Evolutionary conservation across 1,140 invertebrate species (phyloP), one percentile per base, ranked within the genome.

Genomic region (Euura lappo): DNA sequence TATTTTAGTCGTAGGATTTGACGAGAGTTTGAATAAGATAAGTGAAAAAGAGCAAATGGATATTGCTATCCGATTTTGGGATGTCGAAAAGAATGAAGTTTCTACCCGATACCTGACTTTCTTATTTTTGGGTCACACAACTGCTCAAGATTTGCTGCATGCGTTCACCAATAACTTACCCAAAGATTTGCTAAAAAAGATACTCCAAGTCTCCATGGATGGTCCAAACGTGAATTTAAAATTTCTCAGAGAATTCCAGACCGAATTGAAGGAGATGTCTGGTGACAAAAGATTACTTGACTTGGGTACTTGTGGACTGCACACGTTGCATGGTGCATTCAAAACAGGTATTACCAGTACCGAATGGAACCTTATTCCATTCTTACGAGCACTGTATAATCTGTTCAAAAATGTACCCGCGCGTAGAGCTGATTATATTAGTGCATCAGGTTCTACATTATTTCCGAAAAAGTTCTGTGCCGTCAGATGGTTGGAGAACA

Each of bases 11-110:
- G 71, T 74, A 60, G 74, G 68, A 13, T 78, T 77, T 66, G 77
- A 75, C 72, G 77, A 78, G 51, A 71, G 68, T 28, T 70, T 77
- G n/a, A 78, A 78, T 67, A 77, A 78, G 75, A 67, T 78, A 28
- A 65, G 72, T 47, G 66, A 75, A 73, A 72, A 68, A 51, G 44
- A 73, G 68, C 75, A 77, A 47, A 76, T 77, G 75, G 76, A 77
- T 70, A 68, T 77, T 46, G 46, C 65, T 65, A 67, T 74, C 51
- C 72, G 71, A 65, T 77, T 72, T 75, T 75, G 70, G 73, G 28
- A 69, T 64, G 65, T 67, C 65, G 13, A 44, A 28, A 69, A 51
- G 64, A 73, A 68, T 7, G 67, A 78, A 70, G 68, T 73, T 10
- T 70, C 44, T 45, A 76, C 72, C 11, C 67, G 72, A 60, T 78